phyloP scores from a whole-genome alignment of 2,113 vertebrate genomes.

The Haemorhous mexicanus region DNA sequence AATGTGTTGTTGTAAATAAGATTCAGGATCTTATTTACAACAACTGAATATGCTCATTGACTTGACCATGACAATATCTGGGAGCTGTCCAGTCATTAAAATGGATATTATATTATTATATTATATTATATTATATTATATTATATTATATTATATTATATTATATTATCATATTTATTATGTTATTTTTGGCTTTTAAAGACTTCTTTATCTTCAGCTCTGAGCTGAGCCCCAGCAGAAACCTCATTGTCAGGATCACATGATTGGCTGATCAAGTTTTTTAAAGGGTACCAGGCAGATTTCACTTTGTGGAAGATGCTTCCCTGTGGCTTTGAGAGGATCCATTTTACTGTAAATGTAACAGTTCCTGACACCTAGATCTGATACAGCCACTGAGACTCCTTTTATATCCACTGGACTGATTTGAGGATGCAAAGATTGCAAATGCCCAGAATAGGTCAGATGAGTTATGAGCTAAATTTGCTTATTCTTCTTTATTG shows the following conservation, averaged over 20 bases:
- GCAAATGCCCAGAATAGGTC: not conserved
- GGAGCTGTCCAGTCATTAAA: not conserved
- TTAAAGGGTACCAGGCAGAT: not conserved
- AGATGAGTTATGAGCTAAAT: not conserved
- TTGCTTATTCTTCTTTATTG: not conserved
- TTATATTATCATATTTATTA: not conserved
- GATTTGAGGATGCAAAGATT: not conserved
- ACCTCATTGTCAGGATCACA: not conserved
- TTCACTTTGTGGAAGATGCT: not conserved
- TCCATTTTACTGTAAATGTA: not conserved
- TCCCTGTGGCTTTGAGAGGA: not conserved
- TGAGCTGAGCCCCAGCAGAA: not conserved
- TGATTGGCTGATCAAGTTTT: not conserved
- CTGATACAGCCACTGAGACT: not conserved
- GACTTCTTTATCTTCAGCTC: not conserved
- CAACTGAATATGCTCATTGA: not conserved
- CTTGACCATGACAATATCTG: not conserved
- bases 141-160: too few relatives aligned
- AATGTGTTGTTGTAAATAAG: not conserved
- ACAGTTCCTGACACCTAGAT: not conserved
- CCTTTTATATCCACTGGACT: not conserved
- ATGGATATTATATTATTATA: too few relatives aligned
- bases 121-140: too few relatives aligned
- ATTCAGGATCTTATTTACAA: not conserved
- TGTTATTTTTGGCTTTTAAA: not conserved